phyloP scores from a whole-genome alignment of 2,888 invertebrate genomes.

The Pterostichus niger region DNA sequence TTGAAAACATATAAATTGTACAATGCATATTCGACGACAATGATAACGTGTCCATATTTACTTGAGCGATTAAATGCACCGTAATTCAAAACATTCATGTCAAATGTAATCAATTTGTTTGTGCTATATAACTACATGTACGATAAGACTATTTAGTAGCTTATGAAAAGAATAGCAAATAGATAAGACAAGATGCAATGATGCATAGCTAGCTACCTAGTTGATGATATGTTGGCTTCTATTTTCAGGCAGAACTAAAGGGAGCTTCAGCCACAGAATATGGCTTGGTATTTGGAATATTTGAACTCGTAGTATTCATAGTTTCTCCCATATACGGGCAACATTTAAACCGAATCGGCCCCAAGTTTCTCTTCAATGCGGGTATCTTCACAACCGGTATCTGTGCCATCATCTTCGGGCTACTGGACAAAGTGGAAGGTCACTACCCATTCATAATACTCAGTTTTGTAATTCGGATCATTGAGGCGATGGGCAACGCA shows the following conservation, averaged over 20 bases:
- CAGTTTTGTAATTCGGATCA: conserved; percentile 88
- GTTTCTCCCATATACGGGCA: conserved; percentile 91
- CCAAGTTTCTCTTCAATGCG: conserved; percentile 88
- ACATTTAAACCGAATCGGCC: conserved; percentile 87
- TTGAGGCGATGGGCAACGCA: conserved; percentile 92
- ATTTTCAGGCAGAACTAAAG: conserved; percentile 87
- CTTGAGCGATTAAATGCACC: no score
- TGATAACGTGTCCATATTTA: conserved; percentile 16
- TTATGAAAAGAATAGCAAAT: conserved; percentile 41
- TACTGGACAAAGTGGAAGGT: conserved; percentile 85
- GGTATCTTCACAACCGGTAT: conserved; percentile 91
- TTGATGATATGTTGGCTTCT: not conserved
- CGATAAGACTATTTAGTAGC: conserved; percentile 28
- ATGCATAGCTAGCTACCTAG: no score
- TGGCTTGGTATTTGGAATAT: conserved; percentile 92
- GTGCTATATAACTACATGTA: conserved; percentile 36
- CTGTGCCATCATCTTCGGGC: conserved; percentile 87
- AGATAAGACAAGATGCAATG: conserved; percentile 12
- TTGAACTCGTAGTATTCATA: conserved; percentile 90
- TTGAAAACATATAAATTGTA: no score
- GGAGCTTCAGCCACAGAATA: conserved; percentile 90
- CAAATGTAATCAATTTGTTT: conserved; percentile 40
- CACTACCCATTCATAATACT: conserved; percentile 87
- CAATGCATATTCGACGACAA: no score
- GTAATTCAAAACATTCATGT: not conserved